Evolutionary conservation across 2,888 invertebrate genomes (phyloP).

Genomic region (Agonopterix heracliana): DNA sequence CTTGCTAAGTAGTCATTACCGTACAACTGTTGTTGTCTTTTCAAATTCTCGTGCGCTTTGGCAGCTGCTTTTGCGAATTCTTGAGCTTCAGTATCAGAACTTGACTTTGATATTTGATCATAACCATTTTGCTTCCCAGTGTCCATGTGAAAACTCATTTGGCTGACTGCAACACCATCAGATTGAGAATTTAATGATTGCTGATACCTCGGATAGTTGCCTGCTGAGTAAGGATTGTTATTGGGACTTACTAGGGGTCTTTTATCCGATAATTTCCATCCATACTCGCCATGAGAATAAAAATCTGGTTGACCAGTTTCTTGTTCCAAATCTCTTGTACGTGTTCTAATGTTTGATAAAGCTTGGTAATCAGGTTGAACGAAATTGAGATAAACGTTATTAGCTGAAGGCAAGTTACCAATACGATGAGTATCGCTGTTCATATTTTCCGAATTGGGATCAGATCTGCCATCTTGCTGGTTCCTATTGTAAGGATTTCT

Average conservation of each 20-base stretch:
- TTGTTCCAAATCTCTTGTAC: slow-evolving; percentile 46
- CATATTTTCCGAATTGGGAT: slow-evolving; percentile 30
- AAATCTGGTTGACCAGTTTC: slow-evolving; percentile 43
- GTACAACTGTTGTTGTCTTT: slow-evolving; percentile 43
- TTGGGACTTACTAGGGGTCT: slow-evolving; percentile 32
- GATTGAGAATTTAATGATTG: slow-evolving; percentile 36
- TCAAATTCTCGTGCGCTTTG: slow-evolving; percentile 59
- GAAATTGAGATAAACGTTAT: slow-evolving; percentile 58
- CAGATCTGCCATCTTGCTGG: slow-evolving; percentile 39
- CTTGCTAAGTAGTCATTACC: slow-evolving; percentile 29
- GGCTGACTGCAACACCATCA: slow-evolving; percentile 47
- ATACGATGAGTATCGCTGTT: slow-evolving; percentile 55
- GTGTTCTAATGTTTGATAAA: slow-evolving; percentile 38
- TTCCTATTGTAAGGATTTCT: slow-evolving; percentile 38
- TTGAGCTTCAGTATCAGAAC: slow-evolving; percentile 49
- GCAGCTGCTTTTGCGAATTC: slow-evolving; percentile 66
- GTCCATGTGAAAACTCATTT: slow-evolving; percentile 62
- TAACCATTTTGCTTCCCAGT: slow-evolving; percentile 41
- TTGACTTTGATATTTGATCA: slow-evolving; percentile 50
- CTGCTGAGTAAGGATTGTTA: slow-evolving; percentile 25
- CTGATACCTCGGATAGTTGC: slow-evolving; percentile 40
- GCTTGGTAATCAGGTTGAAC: slow-evolving; percentile 54
- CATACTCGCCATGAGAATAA: slow-evolving; percentile 67
- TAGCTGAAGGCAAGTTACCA: slow-evolving; percentile 50
- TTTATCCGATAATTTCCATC: slow-evolving; percentile 64